A percentile compares a stretch with the other conserved stretches of the same genome.
Evolutionary conservation across 2,113 vertebrate genomes (phyloP).

Genomic region (Pagrus major): DNA sequence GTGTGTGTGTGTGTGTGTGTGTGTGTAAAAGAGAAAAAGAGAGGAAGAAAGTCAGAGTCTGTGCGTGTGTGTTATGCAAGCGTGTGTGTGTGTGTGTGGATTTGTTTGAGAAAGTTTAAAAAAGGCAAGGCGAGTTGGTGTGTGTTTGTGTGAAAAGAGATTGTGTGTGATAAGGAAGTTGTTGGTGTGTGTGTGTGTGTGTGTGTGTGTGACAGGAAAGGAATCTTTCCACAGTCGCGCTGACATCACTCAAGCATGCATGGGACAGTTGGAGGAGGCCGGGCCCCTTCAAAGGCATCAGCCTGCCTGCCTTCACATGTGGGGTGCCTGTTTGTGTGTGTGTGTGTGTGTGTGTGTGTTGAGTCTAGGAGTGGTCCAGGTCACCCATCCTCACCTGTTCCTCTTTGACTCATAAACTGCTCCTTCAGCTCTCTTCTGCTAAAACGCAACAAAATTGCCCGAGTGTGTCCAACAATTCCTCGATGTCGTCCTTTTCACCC

Average conservation of each 20-base stretch:
- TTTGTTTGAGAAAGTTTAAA: constrained; percentile 52
- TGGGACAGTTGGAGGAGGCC: constrained; percentile 67
- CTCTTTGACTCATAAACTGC: constrained; percentile 60
- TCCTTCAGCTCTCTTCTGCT: constrained; percentile 51
- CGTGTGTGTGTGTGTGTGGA: constrained; percentile 2
- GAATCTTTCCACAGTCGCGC: constrained; percentile 81
- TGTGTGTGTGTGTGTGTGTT: constrained; percentile 40
- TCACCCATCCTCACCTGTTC: constrained; percentile 71
- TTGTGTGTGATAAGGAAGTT: constrained; percentile 39
- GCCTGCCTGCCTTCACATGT: constrained; percentile 69
- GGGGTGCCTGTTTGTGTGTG: constrained; percentile 61
- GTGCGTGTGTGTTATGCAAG: constrained; percentile 43
- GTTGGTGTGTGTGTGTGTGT: constrained; percentile 1
- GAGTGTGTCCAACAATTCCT: constrained; percentile 24
- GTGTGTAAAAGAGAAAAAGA: constrained; percentile 30
- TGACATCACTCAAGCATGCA: constrained; percentile 81
- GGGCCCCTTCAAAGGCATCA: constrained; percentile 65
- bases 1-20: constrained; percentile 41
- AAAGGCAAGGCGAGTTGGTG: constrained; percentile 8
- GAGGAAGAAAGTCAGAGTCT: constrained; percentile 42
- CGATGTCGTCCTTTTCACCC: constrained; percentile 20
- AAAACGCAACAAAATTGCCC: constrained; percentile 35
- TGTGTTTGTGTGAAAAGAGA: constrained; percentile 27
- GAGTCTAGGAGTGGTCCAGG: constrained; percentile 33
- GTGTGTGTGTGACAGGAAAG: constrained; percentile 62